Evolutionary conservation across 1,140 invertebrate genomes (phyloP), one percentile per base, ranked within the genome.

Genomic region (Procambarus virginalis): DNA sequence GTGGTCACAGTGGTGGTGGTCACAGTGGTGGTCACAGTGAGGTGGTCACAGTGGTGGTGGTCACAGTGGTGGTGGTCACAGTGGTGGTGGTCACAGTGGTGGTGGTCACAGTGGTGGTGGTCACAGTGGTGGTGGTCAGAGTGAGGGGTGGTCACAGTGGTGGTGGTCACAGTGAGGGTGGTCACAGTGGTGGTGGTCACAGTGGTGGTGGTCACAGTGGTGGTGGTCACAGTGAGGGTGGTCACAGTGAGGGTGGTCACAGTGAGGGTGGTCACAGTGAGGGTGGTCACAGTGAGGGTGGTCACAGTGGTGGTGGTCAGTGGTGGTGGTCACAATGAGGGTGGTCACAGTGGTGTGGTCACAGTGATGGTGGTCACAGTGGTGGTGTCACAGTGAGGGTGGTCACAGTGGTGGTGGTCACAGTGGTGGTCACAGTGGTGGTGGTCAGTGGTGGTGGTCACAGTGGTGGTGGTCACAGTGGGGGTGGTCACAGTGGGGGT

Each of bases 281-380:
- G 45, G 51, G 45, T 45, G 49, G 10, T 17, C 8, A 45, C 9
- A 45, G 75, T 17, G 14, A 9, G 34, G 17, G n/a, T 34, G 45
- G n/a, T 78, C 17, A 45, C 17, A 78, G 17, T 78, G 45, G 76
- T 68, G 20, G 64, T 68, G 20, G 64, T 68, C 10, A 68, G 20
- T 12, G 20, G 64, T 68, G 20, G 20, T 68, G 20, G 20, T 68
- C 10, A 20, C 20, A 68, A 20, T 80, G 49, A 49, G 45, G 49
- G 78, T 55, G 49, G 78, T 80, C 45, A 48, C 49, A 80, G 8
- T 55, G 17, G 49, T 49, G 17, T 80, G 49, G 78, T 80, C 45
- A 49, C n/a, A 80, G 49, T 80, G 49, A 48, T 80, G 22, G 78
- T 80, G 49, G 78, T 55, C 45, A 48, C 51, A 78, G 46, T 48